Evolutionary conservation across 2,797 vertebrate genomes (phyloP), one percentile per base, ranked within the genome.

Genomic region (Atherinosoma microstoma): DNA sequence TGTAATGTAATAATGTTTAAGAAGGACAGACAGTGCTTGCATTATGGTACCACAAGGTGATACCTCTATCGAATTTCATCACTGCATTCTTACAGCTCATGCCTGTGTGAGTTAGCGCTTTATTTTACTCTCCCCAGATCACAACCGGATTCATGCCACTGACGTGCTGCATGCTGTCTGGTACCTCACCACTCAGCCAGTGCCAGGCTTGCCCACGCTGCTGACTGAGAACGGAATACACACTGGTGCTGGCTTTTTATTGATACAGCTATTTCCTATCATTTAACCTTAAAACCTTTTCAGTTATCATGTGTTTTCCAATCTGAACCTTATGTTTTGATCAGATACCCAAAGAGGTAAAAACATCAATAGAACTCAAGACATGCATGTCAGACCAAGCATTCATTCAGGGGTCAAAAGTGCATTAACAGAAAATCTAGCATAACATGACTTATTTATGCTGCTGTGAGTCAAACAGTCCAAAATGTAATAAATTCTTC

Each of bases 161-260:
- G 98, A 99, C 1, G 98, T 99, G 38, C 94, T 99, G 2, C 98
- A 99, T 13, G 98, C 98, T 0, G 98, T 99, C 49, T 99, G 98
- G 98, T 99, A 96, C 89, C 97, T 99, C 35, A 98, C 97, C 56
- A 98, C 97, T 0, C 98, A 99, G 82, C 92, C 96, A 51, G 95
- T 99, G 67, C 97, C 98, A 1, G 97, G 96, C 56, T 96, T 99
- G 49, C 94, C 96, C 8, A 94, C 84, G 22, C 90, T 96, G 67
- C 84, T 95, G 59, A 94, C 91, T 2, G 95, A 96, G 72, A 96
- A 97, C 0, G 94, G 96, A 20, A 95, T 96, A 54, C 96, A 97
- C 83, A 95, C 95, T 65, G 97, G 98, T 99, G 89, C 84, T 75
- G 13, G 62, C 6, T 18, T 30, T 54, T 53, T 67, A 63, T 29